Percentiles rank a stretch among this genome's conserved stretches.
These are phyloP conservation scores for Chelonia mydas DNA, from an alignment of 2,797 vertebrate species.

Conservation along the genomic window DNA sequence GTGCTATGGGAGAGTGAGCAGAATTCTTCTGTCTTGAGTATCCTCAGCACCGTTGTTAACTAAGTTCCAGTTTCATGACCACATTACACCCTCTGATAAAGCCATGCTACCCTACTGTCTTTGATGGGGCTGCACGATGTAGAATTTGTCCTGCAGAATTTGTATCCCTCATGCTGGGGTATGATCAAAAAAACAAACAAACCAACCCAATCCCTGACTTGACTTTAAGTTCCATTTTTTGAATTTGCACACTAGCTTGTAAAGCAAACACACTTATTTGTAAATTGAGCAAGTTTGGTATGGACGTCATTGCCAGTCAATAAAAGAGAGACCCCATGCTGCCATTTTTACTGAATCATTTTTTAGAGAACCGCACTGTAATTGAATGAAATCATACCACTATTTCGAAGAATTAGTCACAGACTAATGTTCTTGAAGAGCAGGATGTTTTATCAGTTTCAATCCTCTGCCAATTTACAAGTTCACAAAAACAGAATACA, in stretches of 20 bases:
- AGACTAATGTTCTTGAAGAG: not conserved
- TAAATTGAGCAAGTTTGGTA: not conserved
- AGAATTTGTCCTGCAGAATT: not conserved
- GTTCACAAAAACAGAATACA: not conserved
- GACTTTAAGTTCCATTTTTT: not conserved
- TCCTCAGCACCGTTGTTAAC: not conserved
- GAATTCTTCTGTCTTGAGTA: not conserved
- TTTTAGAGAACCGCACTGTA: not conserved
- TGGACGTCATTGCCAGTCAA: not conserved
- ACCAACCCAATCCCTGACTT: not conserved
- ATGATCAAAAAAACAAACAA: not conserved
- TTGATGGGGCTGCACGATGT: not conserved
- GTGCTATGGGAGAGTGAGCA: not conserved
- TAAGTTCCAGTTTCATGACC: not conserved
- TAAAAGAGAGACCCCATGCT: not conserved
- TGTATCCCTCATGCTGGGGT: not conserved
- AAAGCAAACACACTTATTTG: not conserved
- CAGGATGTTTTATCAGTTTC: not conserved
- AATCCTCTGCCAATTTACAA: not conserved
- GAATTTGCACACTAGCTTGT: not conserved
- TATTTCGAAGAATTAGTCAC: constrained; percentile 1
- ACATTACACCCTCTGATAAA: not conserved
- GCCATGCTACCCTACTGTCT: not conserved
- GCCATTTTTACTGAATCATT: not conserved
- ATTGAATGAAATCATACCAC: not conserved